These are phyloP conservation scores for Whitmania pigra DNA, from an alignment of 1,140 invertebrate genomes.

Conservation along the genomic window DNA sequence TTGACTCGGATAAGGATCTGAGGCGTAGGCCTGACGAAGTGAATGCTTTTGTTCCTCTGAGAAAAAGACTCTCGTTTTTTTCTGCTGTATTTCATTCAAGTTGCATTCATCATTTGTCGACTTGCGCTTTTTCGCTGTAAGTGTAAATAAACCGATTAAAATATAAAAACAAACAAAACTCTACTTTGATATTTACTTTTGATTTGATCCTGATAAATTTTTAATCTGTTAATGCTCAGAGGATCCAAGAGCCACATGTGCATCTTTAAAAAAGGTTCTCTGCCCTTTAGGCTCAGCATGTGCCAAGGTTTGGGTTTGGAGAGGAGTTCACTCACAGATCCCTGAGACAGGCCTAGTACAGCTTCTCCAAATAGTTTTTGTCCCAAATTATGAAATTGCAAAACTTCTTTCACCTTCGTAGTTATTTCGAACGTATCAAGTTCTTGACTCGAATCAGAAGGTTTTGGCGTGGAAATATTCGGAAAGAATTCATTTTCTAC, in stretches of 20 bases:
- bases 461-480: neutral
- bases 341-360: conserved; percentile 85
- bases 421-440: conserved; percentile 91
- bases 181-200: conserved; percentile 33
- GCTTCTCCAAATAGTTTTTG: conserved; percentile 97
- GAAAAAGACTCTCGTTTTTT: conserved; percentile 66
- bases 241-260: conserved; percentile 89
- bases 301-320: conserved; percentile 98
- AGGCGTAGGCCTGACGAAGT: conserved; percentile 73
- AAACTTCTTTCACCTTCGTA: conserved; percentile 88
- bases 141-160: neutral
- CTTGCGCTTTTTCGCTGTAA: conserved; percentile 56
- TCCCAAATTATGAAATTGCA: conserved; percentile 90
- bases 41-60: conserved; percentile 97
- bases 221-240: conserved; percentile 71
- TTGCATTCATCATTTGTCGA: neutral
- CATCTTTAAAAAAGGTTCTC: conserved; percentile 96
- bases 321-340: conserved; percentile 86
- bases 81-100: conserved; percentile 23
- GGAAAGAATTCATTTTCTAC: neutral
- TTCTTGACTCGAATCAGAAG: conserved; percentile 44
- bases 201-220: conserved; percentile 39
- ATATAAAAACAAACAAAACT: neutral
- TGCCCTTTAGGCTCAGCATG: conserved; percentile 92
- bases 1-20: conserved; percentile 91